A percentile compares a stretch with the other conserved stretches of the same genome.
Conservation (phyloP, 2,113 vertebrate species). For the Hydropotes inermis region DNA sequence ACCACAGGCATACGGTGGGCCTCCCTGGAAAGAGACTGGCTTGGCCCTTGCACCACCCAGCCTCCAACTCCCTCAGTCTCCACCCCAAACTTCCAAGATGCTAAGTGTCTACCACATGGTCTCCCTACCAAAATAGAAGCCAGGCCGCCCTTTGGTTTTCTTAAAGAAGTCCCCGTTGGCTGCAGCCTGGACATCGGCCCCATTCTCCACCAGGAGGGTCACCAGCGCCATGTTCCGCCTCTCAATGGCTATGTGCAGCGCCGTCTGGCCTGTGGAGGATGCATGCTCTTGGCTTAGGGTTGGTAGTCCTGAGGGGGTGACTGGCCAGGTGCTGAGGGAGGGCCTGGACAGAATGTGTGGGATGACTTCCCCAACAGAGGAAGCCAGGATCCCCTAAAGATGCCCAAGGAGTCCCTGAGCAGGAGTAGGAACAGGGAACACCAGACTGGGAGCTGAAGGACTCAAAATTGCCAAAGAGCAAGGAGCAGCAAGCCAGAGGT, state of each 20-base stretch:
- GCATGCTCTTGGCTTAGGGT: neutral
- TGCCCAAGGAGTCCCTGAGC: neutral
- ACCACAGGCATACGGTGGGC: neutral
- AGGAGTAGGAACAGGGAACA: neutral
- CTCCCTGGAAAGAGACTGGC: neutral
- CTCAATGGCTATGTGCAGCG: slow-evolving; percentile 95
- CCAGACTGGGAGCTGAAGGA: neutral
- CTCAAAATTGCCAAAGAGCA: neutral
- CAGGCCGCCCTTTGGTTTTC: slow-evolving; percentile 85
- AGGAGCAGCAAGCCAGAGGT: neutral
- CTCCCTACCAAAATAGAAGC: slow-evolving; percentile 95
- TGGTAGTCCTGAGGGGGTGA: neutral
- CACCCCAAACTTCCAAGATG: neutral
- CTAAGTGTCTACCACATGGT: neutral
- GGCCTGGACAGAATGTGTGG: neutral
- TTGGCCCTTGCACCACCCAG: neutral
- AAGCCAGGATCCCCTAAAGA: neutral
- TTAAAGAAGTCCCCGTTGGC: slow-evolving; percentile 95
- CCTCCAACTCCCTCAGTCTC: neutral
- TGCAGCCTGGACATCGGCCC: slow-evolving; percentile 91
- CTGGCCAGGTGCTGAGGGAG: neutral
- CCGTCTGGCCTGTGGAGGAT: slow-evolving; percentile 89
- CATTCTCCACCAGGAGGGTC: slow-evolving; percentile 90
- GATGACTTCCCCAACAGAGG: neutral
- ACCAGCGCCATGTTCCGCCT: slow-evolving; percentile 90